phyloP scores from a whole-genome alignment of 2,888 invertebrate species.

The Panopea generosa region DNA sequence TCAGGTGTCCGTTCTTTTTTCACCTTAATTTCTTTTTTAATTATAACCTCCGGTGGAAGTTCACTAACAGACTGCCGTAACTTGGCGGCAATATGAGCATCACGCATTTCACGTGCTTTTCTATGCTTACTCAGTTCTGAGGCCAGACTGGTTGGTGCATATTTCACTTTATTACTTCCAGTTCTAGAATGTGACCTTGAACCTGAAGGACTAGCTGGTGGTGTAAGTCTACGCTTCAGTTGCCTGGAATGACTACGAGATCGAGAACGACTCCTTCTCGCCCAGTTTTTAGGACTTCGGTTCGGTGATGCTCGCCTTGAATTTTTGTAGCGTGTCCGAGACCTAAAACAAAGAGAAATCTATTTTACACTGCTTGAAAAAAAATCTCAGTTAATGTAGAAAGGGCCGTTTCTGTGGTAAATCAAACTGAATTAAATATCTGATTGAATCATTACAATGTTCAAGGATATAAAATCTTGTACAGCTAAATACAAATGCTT shows the following conservation, averaged over 20 bases:
- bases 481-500: too few relatives aligned
- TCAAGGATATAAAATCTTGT: too few relatives aligned
- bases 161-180: constrained; percentile 72
- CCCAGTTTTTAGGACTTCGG: constrained; percentile 64
- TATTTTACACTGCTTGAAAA: too few relatives aligned
- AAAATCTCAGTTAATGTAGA: too few relatives aligned
- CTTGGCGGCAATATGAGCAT: constrained; percentile 67
- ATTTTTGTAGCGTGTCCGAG: constrained; percentile 55
- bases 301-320: constrained; percentile 64
- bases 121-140: constrained; percentile 84
- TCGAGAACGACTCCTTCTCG: constrained; percentile 64
- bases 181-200: constrained; percentile 19
- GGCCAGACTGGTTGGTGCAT: constrained; percentile 80
- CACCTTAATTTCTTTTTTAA: constrained; percentile 50
- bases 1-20: constrained; percentile 48
- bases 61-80: constrained; percentile 55
- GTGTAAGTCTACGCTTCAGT: constrained; percentile 58
- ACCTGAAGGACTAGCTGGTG: constrained; percentile 61
- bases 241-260: constrained; percentile 69
- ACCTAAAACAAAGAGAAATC: constrained; percentile 47
- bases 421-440: too few relatives aligned
- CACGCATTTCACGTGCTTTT: constrained; percentile 86
- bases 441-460: too few relatives aligned
- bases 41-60: constrained; percentile 14
- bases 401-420: too few relatives aligned